Evolutionary conservation across 2,113 vertebrate genomes (phyloP).

Genomic region (human): GRCh38 chr9:118176001-118176500

Average conservation of each 20-base stretch:
- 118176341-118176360: neutral
- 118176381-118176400: neutral
- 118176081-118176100: neutral
- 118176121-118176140: neutral
- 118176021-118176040: neutral
- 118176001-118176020: neutral
- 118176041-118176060: neutral
- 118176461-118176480: neutral
- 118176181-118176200: neutral
- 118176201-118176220: neutral
- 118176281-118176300: neutral
- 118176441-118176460: neutral
- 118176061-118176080: neutral
- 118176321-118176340: too few relatives aligned
- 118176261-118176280: neutral
- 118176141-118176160: neutral
- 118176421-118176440: neutral
- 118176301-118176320: neutral
- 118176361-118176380: neutral
- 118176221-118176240: neutral
- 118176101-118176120: neutral
- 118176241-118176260: neutral
- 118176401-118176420: neutral
- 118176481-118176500: neutral
- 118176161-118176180: neutral